Evolutionary conservation across 1,140 invertebrate species (phyloP).

Genomic region (Cecropterus lyciades): DNA sequence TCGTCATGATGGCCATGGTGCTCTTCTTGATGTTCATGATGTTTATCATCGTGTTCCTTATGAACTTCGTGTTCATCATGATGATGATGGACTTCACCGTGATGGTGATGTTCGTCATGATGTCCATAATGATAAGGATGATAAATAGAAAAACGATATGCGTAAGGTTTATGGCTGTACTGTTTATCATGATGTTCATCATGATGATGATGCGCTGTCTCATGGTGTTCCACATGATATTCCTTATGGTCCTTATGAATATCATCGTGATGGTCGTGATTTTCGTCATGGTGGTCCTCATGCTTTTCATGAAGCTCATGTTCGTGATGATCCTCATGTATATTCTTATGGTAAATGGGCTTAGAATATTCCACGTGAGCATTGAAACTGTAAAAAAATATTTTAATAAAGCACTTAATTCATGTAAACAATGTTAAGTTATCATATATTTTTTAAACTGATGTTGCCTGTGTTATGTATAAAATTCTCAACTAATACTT

Average conservation of each 20-base stretch:
- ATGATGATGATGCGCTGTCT: background rate
- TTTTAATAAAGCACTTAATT: background rate
- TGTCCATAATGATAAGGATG: background rate
- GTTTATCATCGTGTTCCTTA: background rate
- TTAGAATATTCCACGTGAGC: slow-evolving; percentile 35
- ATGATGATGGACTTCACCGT: slow-evolving; percentile 3
- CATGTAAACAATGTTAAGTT: too few relatives aligned
- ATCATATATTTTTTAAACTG: too few relatives aligned
- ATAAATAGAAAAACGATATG: slow-evolving; percentile 5
- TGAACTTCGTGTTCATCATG: slow-evolving; percentile 26
- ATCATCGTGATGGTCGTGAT: slow-evolving; percentile 1
- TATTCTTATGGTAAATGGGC: slow-evolving; percentile 8
- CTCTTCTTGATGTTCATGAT: slow-evolving; percentile 7
- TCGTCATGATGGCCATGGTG: too few relatives aligned
- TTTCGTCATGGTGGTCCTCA: slow-evolving; percentile 20
- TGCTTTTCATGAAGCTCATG: slow-evolving; percentile 24
- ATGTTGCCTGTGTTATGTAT: too few relatives aligned
- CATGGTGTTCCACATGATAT: slow-evolving; percentile 13
- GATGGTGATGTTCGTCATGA: slow-evolving; percentile 2
- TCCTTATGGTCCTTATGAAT: slow-evolving; percentile 12
- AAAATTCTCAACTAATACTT: too few relatives aligned
- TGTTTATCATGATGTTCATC: slow-evolving; percentile 7
- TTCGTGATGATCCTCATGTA: slow-evolving; percentile 9
- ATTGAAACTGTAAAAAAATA: slow-evolving; percentile 30
- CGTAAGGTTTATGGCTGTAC: slow-evolving; percentile 6